Evolutionary conservation across 2,113 vertebrate species (phyloP), one percentile per base, ranked within the genome.

Genomic region (Spheniscus mendiculus): DNA sequence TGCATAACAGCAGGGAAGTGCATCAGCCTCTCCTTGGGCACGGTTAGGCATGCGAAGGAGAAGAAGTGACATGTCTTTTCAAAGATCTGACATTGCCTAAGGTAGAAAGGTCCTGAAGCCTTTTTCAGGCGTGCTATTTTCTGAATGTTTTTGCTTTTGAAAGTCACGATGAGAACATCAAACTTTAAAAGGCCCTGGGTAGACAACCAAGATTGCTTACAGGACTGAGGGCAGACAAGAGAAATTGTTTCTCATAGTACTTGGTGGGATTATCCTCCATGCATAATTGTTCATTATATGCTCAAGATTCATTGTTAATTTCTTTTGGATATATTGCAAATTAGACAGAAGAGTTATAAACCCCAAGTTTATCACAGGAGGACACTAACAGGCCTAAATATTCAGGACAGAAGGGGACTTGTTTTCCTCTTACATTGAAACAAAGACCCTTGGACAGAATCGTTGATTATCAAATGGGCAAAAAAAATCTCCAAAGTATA

Each of bases 251-350:
- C 63, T 86, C 79, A 59, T 85, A 87, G 45, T 83, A 67, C 27
- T 81, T 61, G 42, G 83, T 88, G 67, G 89, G 84, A 95, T 97
- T 97, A 97, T 96, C 93, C 81, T 91, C 92, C 94, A 10, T 95
- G 94, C 94, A 95, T 87, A 96, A 94, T 93, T 72, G 90, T 94
- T 81, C 88, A 95, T 95, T 96, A 58, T 90, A 77, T 85, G 83
- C 79, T 91, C 81, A 94, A 94, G 96, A 92, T 71, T 91, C 84
- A 86, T 87, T 95, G 78, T 87, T 86, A 59, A 95, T 94, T 94
- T 97, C 74, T 93, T 95, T 90, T 73, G 53, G 61, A 50, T 81
- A 69, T 92, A 69, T 83, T 94, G 87, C 82, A 73, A 21, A 30
- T 95, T 88, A 88, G 63, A 91, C 74, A 85, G 91, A 94, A 78